Base-by-base conservation (phyloP, 1,140 invertebrate species). In the Hesperophylax magnus region DNA sequence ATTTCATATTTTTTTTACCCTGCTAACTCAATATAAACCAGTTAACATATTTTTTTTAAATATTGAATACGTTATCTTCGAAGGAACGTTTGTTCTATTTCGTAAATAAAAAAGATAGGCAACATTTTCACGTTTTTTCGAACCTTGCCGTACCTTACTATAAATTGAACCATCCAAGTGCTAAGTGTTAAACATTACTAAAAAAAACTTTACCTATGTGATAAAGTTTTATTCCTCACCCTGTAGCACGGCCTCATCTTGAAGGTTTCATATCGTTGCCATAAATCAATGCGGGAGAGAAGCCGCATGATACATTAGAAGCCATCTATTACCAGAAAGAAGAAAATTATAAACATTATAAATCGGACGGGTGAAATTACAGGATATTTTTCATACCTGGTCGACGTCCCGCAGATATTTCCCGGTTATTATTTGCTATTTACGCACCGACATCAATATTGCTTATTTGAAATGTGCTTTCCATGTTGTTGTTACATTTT, bases 331-430 rank as follows among this genome's bases (percentile, higher is more conserved):
- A 71, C 17, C 67, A 24, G 39, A 22, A 71, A 52, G 39, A 39
- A 71, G 39, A 71, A 71, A 52, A 71, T 71, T 71, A 71, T 71
- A 52, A 71, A 71, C 67, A 71, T 71, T 71, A 71, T 71, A 71
- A 71, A 71, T 20, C 67, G 67, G 67, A 71, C 67, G n/a, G 39
- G 18, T 17, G 31, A 67, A 67, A 67, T 67, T 27, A 67, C 63
- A 8, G 22, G 11, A 34, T 14, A 67, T 67, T 67, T 39, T 67
- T 67, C 63, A 67, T 67, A 67, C n/a, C 63, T n/a, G 63, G 22
- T n/a, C 24, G 22, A 22, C 24, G 22, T 22, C 22, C 22, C 14
- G 27, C 9, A 34, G n/a, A 67, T 9, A 5, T 27, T 24, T 31
- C 22, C 63, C n/a, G 63, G 27, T 67, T 67, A 17, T 39, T 31